phyloP scores from a whole-genome alignment of 1,140 invertebrate genomes.

The Drosophila varians region DNA sequence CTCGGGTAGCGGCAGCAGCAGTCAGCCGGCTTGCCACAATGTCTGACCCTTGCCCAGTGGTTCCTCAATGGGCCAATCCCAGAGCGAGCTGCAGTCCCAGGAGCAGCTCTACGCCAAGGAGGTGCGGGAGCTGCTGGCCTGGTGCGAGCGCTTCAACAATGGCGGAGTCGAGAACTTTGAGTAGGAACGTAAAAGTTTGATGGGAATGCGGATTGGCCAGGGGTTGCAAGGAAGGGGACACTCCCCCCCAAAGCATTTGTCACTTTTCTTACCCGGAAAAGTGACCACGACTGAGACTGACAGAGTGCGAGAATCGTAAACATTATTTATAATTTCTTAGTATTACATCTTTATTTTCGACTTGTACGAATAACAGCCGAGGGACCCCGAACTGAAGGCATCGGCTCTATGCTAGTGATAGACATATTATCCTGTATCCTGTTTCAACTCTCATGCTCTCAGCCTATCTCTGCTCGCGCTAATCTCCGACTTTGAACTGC shows the following conservation, averaged over 20 bases:
- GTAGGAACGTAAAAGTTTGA: constrained; percentile 8
- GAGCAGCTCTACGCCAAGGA: constrained; percentile 73
- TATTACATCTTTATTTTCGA: constrained; percentile 57
- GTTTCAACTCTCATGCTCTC: constrained; percentile 22
- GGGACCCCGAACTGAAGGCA: constrained; percentile 11
- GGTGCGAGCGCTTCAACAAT: constrained; percentile 81
- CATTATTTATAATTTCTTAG: constrained; percentile 39
- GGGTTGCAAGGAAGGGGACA: not conserved
- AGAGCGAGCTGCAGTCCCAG: constrained; percentile 40
- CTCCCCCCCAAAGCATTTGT: not conserved
- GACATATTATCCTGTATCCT: constrained; percentile 56
- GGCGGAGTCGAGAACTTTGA: constrained; percentile 74
- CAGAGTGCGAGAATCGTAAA: constrained; percentile 35
- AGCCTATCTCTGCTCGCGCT: constrained; percentile 30
- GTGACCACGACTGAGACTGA: constrained; percentile 63
- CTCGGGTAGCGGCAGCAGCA: constrained; percentile 73
- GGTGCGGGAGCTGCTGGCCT: constrained; percentile 71
- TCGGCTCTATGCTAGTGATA: constrained; percentile 74
- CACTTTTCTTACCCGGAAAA: not conserved
- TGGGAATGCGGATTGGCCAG: not conserved
- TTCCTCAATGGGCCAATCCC: constrained; percentile 28
- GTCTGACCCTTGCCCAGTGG: constrained; percentile 63
- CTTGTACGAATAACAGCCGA: constrained; percentile 12
- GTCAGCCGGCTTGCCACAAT: constrained; percentile 66
- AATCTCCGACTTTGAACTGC: constrained; percentile 30